Conservation (phyloP, 2,113 vertebrate species). For the Lepidothrix coronata region DNA sequence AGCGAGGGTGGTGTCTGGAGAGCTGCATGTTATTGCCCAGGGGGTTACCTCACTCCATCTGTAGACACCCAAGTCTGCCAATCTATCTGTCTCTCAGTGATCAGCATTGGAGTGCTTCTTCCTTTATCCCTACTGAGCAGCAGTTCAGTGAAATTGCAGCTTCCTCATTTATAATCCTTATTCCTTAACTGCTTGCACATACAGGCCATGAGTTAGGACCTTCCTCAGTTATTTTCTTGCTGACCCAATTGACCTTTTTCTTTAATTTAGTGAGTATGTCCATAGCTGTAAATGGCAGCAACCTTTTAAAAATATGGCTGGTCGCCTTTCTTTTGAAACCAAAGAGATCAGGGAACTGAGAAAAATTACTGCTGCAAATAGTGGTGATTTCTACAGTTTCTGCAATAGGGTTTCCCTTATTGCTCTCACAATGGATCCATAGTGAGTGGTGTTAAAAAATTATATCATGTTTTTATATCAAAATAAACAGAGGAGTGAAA, state of each 20-base stretch:
- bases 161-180: background rate
- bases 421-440: background rate
- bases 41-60: background rate
- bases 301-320: background rate
- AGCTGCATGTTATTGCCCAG: background rate
- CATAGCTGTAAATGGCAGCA: background rate
- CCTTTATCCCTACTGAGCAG: background rate
- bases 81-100: background rate
- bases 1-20: background rate
- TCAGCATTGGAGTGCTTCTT: background rate
- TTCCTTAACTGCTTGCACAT: background rate
- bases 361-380: background rate
- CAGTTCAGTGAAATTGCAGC: background rate
- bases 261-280: background rate
- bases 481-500: background rate
- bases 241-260: background rate
- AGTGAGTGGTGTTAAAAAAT: background rate
- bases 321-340: background rate
- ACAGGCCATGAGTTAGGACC: background rate
- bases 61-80: background rate
- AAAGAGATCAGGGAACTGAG: background rate
- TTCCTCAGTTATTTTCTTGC: background rate
- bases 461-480: background rate
- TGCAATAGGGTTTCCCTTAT: background rate
- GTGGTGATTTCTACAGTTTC: background rate